Evolutionary conservation across 2,113 vertebrate genomes (phyloP), one percentile per base, ranked within the genome.

Genomic region (Formicarius rufipectus): DNA sequence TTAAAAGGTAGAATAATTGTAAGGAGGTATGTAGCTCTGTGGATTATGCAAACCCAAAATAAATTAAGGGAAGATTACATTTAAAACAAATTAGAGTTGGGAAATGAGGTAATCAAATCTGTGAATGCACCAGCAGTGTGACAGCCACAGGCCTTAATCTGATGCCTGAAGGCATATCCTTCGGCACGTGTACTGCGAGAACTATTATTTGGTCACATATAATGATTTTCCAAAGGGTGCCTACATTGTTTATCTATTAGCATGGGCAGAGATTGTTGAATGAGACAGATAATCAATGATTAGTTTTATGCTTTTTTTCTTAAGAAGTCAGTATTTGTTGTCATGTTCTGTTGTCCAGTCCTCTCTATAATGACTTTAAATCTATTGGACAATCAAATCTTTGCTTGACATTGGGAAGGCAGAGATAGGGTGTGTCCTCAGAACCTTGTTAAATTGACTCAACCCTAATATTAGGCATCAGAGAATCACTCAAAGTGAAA

Each of bases 401-500:
- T 68, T 91, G 47, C 21, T 42, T 84, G 55, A 28, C 0, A 0
- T 0, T 0, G 40, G 20, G 37, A 83, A 77, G 10, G 5, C 3
- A 3, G 3, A 15, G 14, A 55, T 37, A 72, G 22, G 12, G 12
- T 45, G 10, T 68, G 28, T 55, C 39, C 30, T 87, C 62, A 71
- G 28, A 84, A 59, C 18, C 19, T 71, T 37, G 5, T 24, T 66
- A 74, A 33, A 8, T 64, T 6, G 10, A 23, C 33, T 79, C 53
- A 85, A 35, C 14, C 14, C 68, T 19, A 21, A n/a, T 64, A 72
- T 84, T 73, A 83, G 31, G 56, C 28, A 76, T 28, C 44, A 63
- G 55, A 89, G 50, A 82, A 78, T 85, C 52, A n/a, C 35, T 84
- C 56, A 47, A 50, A 76, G 40, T 64, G 55, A 83, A 90, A 20